Base-by-base conservation (phyloP, 2,113 vertebrate genomes). In the Panurus biarmicus region DNA sequence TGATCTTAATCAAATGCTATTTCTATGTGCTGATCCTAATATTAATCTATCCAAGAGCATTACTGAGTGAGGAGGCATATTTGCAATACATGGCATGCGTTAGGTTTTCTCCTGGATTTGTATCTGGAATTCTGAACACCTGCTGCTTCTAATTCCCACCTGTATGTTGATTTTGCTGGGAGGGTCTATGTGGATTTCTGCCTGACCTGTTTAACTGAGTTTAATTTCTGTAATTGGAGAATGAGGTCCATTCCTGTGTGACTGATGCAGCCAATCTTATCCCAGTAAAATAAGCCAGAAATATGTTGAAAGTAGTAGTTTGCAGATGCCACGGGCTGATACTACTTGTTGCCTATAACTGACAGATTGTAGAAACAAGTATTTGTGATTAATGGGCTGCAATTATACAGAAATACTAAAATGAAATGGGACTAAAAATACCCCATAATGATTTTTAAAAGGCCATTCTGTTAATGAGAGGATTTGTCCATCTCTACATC, bases 401-500 rank as follows among this genome's bases (percentile, higher is more conserved):
- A 76, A 50, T 94, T 92, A 92, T 45, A 72, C 17, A 82, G 74
- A 81, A 72, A 78, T 75, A 69, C 33, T 47, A 75, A 94, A 91
- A 74, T n/a, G 33, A 94, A 88, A 81, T n/a, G 35, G 38, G 36
- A 23, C 89, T 94, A 90, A 96, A 96, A 95, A 94, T 91, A 95
- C 17, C 13, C 11, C 7, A 6, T 93, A 94, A 95, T 79, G 93
- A 77, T 91, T 96, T 92, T 91, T 73, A 38, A 85, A 96, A 95
- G 73, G 85, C 77, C 66, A 0, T 28, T 82, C 64, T 87, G 81
- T 79, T 95, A 94, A 95, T 80, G 87, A 89, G 93, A 66, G 73
- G 74, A 91, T 94, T 96, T 87, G 93, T 95, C 93, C 87, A 82
- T 76, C 81, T 85, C 84, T 70, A 87, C 89, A 89, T 96, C 91